These are phyloP conservation scores for Drosophila grimshawi DNA, from an alignment of 1,140 invertebrate genomes.

Conservation along the genomic window DNA sequence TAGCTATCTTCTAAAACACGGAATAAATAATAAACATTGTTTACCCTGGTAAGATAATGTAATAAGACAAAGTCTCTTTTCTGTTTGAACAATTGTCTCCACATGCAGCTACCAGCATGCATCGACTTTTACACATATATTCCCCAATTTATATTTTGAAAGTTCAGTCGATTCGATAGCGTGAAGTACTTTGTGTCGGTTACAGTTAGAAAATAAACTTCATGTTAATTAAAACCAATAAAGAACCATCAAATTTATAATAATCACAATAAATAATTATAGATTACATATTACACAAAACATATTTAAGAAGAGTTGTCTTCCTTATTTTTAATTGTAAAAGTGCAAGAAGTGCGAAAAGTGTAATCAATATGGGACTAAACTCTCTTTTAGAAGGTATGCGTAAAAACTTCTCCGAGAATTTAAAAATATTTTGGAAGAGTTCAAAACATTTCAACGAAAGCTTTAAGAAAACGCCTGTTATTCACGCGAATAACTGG, in stretches of 20 bases:
- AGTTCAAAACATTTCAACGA: not conserved
- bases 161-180: not conserved
- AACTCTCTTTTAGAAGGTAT: not conserved
- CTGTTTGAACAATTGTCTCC: slow-evolving; percentile 5
- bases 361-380: not conserved
- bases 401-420: no score
- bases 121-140: not conserved
- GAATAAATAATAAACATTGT: no score
- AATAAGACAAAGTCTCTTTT: not conserved
- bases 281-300: no score
- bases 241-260: no score
- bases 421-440: not conserved
- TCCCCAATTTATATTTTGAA: no score
- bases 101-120: not conserved
- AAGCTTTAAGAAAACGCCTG: not conserved
- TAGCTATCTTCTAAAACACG: no score
- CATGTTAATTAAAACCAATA: no score
- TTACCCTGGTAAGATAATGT: no score
- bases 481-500: slow-evolving; percentile 95
- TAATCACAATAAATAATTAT: no score
- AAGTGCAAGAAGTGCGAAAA: not conserved
- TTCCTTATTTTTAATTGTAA: no score
- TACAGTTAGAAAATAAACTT: not conserved
- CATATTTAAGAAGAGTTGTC: no score
- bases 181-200: not conserved